These are phyloP conservation scores for Pogonocherus hispidulus DNA, from an alignment of 2,888 invertebrate species.

Conservation along the genomic window DNA sequence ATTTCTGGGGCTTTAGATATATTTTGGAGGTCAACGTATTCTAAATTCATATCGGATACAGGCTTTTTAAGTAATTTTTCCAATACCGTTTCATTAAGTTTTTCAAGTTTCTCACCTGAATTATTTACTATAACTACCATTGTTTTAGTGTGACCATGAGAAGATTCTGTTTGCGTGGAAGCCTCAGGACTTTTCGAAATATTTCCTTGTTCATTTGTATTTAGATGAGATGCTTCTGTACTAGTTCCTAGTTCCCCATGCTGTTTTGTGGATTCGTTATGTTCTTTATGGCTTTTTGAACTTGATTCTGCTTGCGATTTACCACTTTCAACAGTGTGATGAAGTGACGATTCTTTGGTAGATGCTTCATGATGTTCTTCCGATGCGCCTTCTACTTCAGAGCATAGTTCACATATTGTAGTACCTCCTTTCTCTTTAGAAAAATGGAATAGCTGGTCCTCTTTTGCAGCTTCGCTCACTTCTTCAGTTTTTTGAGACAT, in stretches of 20 bases:
- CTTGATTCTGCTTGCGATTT: not conserved
- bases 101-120: constrained; percentile 41
- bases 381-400: not conserved
- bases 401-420: constrained; percentile 26
- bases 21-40: constrained; percentile 45
- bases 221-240: not conserved
- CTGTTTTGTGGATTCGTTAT: not conserved
- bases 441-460: constrained; percentile 30
- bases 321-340: too few species aligned
- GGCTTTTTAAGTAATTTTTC: constrained; percentile 47
- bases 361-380: not conserved
- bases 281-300: not conserved
- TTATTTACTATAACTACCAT: constrained; percentile 50
- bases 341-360: not conserved
- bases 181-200: not conserved
- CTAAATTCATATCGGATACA: constrained; percentile 42
- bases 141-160: constrained; percentile 21
- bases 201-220: not conserved
- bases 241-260: not conserved
- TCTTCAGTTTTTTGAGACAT: constrained; percentile 29
- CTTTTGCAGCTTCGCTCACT: constrained; percentile 24
- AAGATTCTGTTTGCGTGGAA: not conserved
- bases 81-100: constrained; percentile 46
- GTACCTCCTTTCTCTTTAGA: constrained; percentile 9
- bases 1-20: constrained; percentile 31